Base-by-base conservation (phyloP, 2,888 invertebrate genomes). In the Drosophila meridiana region DNA sequence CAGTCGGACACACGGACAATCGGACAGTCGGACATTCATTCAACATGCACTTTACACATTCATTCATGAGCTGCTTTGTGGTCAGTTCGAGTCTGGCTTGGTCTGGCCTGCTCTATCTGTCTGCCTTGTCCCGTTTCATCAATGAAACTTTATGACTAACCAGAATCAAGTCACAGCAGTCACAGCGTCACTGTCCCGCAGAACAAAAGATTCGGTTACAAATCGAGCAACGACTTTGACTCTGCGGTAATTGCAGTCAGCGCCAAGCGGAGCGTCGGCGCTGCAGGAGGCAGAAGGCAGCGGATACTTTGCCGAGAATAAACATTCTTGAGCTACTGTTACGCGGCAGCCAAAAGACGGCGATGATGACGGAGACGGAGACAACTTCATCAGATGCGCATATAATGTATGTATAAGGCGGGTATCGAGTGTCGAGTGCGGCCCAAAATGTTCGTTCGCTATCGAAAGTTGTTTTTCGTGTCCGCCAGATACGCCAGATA, bases 401-500 rank as follows among this genome's bases (percentile, higher is more conserved):
- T n/a, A n/a, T 38, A 32, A 38, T 48, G 38, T 38, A 13, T 30
- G 50, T 26, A 58, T 11, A 56, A 30, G 26, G 48, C 14, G 53
- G 9, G 66, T 82, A 74, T 83, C 78, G 76, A 63, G 73, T 81
- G 73, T 69, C 76, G 70, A 66, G 40, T 62, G 58, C 65, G 62
- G 55, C 66, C 68, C 73, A 53, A 76, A 76, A 76, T 40, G 55
- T 14, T 28, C 43, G 65, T 56, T 50, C 6, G 63, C 78, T 73
- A 81, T 79, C 82, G 82, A 86, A 83, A 88, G 84, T 86, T 82
- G 81, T 81, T 87, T 80, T 82, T 82, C 74, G 74, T 88, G 78
- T 82, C 76, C 40, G 61, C 28, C 13, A 63, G 67, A 55, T 73
- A 57, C 69, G 9, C 38, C 50, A 59, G 72, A 59, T 76, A 68